Base-by-base conservation (phyloP, 2,797 vertebrate species). In the Cyclopterus lumpus region DNA sequence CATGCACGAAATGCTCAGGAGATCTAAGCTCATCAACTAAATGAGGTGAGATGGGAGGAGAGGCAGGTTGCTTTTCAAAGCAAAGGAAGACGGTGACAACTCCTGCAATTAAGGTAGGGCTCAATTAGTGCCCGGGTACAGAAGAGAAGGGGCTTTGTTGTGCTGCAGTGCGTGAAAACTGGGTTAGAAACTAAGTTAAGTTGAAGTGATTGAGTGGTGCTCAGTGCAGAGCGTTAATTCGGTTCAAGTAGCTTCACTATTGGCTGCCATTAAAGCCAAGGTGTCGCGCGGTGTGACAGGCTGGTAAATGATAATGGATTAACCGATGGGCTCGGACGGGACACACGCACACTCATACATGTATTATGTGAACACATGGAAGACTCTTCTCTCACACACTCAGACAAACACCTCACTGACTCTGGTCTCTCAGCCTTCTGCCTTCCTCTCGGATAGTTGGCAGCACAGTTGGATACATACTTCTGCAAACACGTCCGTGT, bases 301-400 rank as follows among this genome's bases (percentile, higher is more conserved):
- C 76, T 58, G 58, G 75, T 76, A 89, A 90, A 91, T 76, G 71
- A 83, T 81, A 86, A 91, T 77, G 75, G 85, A 89, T 89, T 84
- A 86, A 76, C 49, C 78, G 78, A 78, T 32, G 22, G 16, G 30
- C 5, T 22, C 62, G 28, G 58, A 58, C 26, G 30, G 9, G 7
- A 74, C 58, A 49, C 18, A 64, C 18, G 64, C 26, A 65, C 66
- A 73, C 55, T 20, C 16, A 49, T 18, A 65, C 46, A 51, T 42
- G 51, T 24, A 15, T 8, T 26, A 68, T 70, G 34, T 77, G 44
- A 67, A 74, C 53, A 49, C 38, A 72, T 78, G 48, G 34, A 57
- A 57, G 66, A 49, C 55, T 48, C 46, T 48, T 54, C 40, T 62
- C 54, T 55, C 68, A 71, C 63, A 77, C 63, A 62, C 24, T 62